A percentile compares a stretch with the other conserved stretches of the same genome.
These are phyloP conservation scores for Paelopatides confundens DNA, from an alignment of 53 echinoderm and acorn worm species.

Conservation along the genomic window DNA sequence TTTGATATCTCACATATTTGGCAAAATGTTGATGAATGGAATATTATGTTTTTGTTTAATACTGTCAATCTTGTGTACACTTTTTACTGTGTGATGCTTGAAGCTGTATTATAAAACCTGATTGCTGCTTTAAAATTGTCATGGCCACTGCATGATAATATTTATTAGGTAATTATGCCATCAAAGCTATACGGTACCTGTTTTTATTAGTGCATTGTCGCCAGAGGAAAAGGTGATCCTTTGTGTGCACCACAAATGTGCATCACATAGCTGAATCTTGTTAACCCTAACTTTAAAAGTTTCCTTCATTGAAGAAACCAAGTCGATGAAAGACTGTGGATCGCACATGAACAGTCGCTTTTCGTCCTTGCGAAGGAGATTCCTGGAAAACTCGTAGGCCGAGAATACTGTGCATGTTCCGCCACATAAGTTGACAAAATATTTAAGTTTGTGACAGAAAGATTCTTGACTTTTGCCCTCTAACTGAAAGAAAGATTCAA, in stretches of 20 bases:
- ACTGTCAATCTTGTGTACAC: too few species aligned
- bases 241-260: not conserved
- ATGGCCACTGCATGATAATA: too few species aligned
- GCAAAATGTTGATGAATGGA: too few species aligned
- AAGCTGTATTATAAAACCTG: too few species aligned
- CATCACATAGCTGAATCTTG: not conserved
- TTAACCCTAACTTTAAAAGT: not conserved
- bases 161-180: too few species aligned
- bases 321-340: not conserved
- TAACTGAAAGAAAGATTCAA: not conserved
- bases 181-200: too few species aligned
- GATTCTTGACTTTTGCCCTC: not conserved
- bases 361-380: not conserved
- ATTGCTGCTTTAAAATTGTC: too few species aligned
- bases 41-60: too few species aligned
- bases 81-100: too few species aligned
- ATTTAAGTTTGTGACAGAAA: constrained; percentile 5
- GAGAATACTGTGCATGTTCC: not conserved
- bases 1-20: too few species aligned
- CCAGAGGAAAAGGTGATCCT: not conserved
- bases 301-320: not conserved
- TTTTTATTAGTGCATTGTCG: too few species aligned
- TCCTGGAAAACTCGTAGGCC: constrained; percentile 13
- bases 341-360: not conserved
- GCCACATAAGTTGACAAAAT: constrained; percentile 7